Conservation (phyloP, 2,797 vertebrate species). For the Fundulus diaphanus region DNA sequence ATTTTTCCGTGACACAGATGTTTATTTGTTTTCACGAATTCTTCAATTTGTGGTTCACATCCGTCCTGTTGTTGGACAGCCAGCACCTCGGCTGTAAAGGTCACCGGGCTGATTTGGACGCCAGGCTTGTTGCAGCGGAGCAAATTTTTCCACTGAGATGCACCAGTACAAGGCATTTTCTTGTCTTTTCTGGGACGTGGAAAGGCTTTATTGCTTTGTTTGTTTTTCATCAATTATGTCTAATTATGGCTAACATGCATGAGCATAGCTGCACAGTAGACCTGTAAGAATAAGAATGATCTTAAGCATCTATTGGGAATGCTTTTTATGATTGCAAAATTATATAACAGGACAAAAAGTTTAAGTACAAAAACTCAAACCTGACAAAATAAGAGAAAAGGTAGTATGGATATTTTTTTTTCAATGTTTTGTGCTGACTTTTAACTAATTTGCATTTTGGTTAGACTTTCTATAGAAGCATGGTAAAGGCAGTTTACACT, state of each 20-base stretch:
- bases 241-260: neutral
- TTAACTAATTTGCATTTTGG: neutral
- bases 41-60: neutral
- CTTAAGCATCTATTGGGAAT: neutral
- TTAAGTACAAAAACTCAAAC: no score
- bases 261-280: neutral
- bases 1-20: neutral
- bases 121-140: neutral
- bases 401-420: neutral
- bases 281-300: neutral
- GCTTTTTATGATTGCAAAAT: neutral
- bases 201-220: neutral
- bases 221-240: neutral
- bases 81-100: slow-evolving; percentile 4
- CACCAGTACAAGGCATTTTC: neutral
- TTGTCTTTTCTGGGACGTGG: neutral
- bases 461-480: neutral
- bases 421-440: neutral
- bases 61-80: neutral
- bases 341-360: no score
- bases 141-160: slow-evolving; percentile 9
- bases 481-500: slow-evolving; percentile 1
- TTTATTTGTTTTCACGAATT: neutral
- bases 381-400: neutral
- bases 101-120: slow-evolving; percentile 7